Percentiles rank a stretch among this genome's conserved stretches.
phyloP scores from a whole-genome alignment of 2,113 vertebrate species.

The Synchiropus splendidus region DNA sequence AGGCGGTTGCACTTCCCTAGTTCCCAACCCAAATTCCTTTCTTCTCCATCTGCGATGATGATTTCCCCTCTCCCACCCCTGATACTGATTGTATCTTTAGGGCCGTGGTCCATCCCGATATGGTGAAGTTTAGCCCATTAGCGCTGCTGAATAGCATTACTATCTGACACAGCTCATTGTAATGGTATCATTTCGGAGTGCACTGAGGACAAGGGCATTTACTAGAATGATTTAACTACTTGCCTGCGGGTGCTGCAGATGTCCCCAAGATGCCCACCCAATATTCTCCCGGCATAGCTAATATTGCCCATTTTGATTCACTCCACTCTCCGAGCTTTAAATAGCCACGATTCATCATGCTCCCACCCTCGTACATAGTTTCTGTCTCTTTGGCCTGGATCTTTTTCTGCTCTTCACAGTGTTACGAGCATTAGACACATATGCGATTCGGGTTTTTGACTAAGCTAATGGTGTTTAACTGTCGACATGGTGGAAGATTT shows the following conservation, averaged over 20 bases:
- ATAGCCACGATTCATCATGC: slow-evolving; percentile 41
- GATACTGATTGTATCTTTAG: slow-evolving; percentile 38
- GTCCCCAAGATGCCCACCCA: slow-evolving; percentile 37
- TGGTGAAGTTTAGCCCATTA: slow-evolving; percentile 50
- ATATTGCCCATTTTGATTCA: slow-evolving; percentile 29
- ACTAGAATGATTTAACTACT: slow-evolving; percentile 35
- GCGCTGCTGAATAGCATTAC: slow-evolving; percentile 43
- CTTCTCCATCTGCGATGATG: slow-evolving; percentile 29
- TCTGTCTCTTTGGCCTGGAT: slow-evolving; percentile 28
- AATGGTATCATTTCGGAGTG: slow-evolving; percentile 45
- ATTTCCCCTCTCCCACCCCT: slow-evolving; percentile 7
- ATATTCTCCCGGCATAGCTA: slow-evolving; percentile 26
- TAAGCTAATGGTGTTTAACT: no score
- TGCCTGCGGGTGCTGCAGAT: slow-evolving; percentile 37
- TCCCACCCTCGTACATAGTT: slow-evolving; percentile 37
- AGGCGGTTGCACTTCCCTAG: slow-evolving; percentile 17
- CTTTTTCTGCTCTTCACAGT: slow-evolving; percentile 12
- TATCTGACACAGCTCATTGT: slow-evolving; percentile 57
- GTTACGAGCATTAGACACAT: no score
- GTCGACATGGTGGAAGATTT: no score
- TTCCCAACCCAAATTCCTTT: slow-evolving; percentile 3
- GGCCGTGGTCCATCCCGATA: slow-evolving; percentile 46
- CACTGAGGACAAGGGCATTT: slow-evolving; percentile 46
- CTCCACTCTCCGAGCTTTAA: slow-evolving; percentile 33
- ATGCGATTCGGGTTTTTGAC: no score